Percentiles rank a stretch among this genome's conserved stretches.
Conservation (phyloP, 2,113 vertebrate genomes). For the Tautogolabrus adspersus region DNA sequence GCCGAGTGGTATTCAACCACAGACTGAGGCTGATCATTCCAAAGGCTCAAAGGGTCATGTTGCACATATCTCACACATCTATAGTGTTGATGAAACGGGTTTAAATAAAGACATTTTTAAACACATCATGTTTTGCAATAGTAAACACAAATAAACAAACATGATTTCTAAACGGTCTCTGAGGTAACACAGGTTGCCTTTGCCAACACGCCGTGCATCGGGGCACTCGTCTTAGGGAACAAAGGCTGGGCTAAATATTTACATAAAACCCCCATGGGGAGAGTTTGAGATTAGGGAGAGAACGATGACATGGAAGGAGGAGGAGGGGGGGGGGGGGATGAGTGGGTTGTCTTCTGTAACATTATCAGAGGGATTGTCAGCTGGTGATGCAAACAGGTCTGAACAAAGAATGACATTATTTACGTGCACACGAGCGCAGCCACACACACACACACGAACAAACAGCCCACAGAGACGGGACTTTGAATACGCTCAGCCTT, state of each 20-base stretch:
- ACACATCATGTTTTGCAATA: too few species aligned
- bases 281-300: constrained; percentile 57
- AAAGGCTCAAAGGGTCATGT: too few species aligned
- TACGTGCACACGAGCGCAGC: constrained; percentile 25
- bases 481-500: constrained; percentile 58
- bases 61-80: too few species aligned
- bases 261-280: constrained; percentile 65
- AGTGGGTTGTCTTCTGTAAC: constrained; percentile 49
- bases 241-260: constrained; percentile 68
- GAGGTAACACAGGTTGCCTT: constrained; percentile 23
- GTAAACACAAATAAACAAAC: too few species aligned
- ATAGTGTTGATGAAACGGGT: too few species aligned
- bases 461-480: constrained; percentile 60
- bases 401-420: constrained; percentile 68
- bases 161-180: constrained; percentile 15
- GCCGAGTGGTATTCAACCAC: too few species aligned
- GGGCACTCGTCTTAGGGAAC: constrained; percentile 53
- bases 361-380: constrained; percentile 76
- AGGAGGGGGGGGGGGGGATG: background rate
- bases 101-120: too few species aligned
- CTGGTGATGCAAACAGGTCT: constrained; percentile 63
- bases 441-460: constrained; percentile 26
- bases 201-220: constrained; percentile 37
- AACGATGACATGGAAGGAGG: constrained; percentile 28
- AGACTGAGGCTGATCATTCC: too few species aligned